Base-by-base conservation (phyloP, 2,113 vertebrate genomes). In the Pangasianodon hypophthalmus region DNA sequence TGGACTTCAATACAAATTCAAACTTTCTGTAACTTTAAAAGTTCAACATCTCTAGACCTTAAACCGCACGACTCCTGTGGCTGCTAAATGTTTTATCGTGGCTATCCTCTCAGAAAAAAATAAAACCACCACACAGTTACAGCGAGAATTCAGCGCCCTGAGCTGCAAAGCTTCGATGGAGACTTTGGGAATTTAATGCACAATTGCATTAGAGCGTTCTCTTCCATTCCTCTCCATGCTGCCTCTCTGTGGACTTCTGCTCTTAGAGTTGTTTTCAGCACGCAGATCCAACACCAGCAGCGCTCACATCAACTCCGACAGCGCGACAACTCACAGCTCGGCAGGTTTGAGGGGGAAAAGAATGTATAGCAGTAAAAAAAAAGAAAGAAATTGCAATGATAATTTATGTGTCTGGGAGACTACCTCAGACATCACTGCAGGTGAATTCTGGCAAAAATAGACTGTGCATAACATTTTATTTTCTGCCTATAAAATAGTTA, bases 151-250 rank as follows among this genome's bases (percentile, higher is more conserved):
- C 77, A 29, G 77, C 24, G 46, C 77, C 46, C 79, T 19, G 79
- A 81, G 79, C 79, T 54, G 29, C 79, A 54, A 81, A 81, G 48
- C 79, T 2, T 7, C 4, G 79, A n/a, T 19, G 29, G 79, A 81
- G 48, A 32, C 79, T 54, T 4, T n/a, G 79, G 79, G 79, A 81
- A 52, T 81, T 54, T n/a, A 54, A 81, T 81, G 79, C 29, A 32
- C 50, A 81, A 32, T 52, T 81, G 79, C 79, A 81, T 81, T 81
- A 81, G 79, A 19, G 79, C 21, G 24, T 54, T 81, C 48, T 52
- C 48, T 81, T 81, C 48, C 79, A 54, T 81, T 81, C 26, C 79
- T 54, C 48, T 32, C 48, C 75, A 7, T 29, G 26, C 75, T 29
- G 46, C 75, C 46, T 50, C 77, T 80, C 77, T 32, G 29, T 32